A percentile compares a stretch with the other conserved stretches of the same genome.
Conservation (phyloP, 2,888 invertebrate genomes). For the Ectemnius cavifrons region DNA sequence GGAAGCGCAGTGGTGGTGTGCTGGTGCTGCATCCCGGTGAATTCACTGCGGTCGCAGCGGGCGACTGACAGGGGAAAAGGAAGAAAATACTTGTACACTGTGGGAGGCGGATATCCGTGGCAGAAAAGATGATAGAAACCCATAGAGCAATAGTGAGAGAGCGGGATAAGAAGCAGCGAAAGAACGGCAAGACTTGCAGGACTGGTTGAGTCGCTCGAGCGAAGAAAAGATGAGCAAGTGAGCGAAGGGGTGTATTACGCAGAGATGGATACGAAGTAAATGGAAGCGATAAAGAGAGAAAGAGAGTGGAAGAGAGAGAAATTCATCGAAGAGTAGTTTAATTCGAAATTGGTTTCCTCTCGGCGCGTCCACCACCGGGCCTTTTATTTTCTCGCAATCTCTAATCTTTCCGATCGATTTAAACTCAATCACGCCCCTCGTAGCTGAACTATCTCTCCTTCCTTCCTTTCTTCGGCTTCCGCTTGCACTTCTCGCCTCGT, state of each 20-base stretch:
- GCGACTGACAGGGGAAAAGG: no score
- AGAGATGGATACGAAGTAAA: background rate
- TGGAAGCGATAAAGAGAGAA: background rate
- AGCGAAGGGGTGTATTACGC: background rate
- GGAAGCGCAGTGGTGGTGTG: no score
- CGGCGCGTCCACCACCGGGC: conserved; percentile 29
- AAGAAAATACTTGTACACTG: no score
- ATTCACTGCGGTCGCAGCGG: no score
- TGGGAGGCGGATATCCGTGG: no score
- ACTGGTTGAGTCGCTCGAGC: background rate
- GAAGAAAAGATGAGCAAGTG: background rate
- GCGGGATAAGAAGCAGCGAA: background rate
- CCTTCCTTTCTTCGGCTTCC: background rate
- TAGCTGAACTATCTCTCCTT: conserved; percentile 23
- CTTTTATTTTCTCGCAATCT: conserved; percentile 60
- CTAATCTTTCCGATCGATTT: conserved; percentile 68
- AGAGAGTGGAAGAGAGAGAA: conserved; percentile 13
- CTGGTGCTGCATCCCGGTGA: no score
- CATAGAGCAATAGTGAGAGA: background rate
- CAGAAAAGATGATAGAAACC: background rate
- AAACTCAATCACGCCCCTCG: conserved; percentile 57
- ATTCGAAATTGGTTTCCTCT: conserved; percentile 63
- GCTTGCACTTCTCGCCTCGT: conserved; percentile 7
- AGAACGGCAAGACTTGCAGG: background rate
- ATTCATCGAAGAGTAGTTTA: conserved; percentile 56